A percentile compares a stretch with the other conserved stretches of the same genome.
phyloP scores from a whole-genome alignment of 2,113 vertebrate species.

The Donacobius atricapilla region DNA sequence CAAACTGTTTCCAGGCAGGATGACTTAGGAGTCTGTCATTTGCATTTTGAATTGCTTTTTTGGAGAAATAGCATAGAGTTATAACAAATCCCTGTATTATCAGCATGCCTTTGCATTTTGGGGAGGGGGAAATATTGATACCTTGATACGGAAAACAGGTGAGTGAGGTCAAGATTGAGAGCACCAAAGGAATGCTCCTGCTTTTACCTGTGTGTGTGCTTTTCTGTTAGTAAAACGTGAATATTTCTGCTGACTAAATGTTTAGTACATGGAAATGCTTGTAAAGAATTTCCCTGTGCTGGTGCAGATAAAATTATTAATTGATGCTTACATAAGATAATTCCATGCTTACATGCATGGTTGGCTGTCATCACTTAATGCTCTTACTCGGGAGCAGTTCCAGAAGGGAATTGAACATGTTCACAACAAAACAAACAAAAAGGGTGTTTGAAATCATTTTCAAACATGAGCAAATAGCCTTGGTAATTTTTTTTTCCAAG shows the following conservation, averaged over 20 bases:
- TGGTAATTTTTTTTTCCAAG: not conserved
- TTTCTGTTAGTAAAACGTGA: not conserved
- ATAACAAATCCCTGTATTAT: not conserved
- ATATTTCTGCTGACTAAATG: not conserved
- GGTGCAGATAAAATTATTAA: not conserved
- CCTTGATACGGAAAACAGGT: not conserved
- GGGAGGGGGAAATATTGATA: fast-evolving
- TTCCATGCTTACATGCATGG: not conserved
- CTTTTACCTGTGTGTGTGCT: not conserved
- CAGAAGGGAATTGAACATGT: not conserved
- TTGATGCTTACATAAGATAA: not conserved
- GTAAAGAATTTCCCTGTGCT: not conserved
- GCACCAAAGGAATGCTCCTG: not conserved
- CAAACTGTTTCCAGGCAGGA: not conserved
- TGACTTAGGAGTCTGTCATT: not conserved
- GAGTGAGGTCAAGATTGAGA: not conserved
- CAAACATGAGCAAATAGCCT: not conserved
- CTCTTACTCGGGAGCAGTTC: not conserved
- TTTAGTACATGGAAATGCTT: not conserved
- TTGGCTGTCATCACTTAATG: not conserved
- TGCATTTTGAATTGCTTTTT: not conserved
- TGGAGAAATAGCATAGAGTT: not conserved
- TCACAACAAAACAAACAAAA: not conserved
- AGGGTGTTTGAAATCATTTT: not conserved
- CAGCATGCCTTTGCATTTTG: not conserved